Base-by-base conservation (phyloP, 2,113 vertebrate species). In the Prunella himalayana region DNA sequence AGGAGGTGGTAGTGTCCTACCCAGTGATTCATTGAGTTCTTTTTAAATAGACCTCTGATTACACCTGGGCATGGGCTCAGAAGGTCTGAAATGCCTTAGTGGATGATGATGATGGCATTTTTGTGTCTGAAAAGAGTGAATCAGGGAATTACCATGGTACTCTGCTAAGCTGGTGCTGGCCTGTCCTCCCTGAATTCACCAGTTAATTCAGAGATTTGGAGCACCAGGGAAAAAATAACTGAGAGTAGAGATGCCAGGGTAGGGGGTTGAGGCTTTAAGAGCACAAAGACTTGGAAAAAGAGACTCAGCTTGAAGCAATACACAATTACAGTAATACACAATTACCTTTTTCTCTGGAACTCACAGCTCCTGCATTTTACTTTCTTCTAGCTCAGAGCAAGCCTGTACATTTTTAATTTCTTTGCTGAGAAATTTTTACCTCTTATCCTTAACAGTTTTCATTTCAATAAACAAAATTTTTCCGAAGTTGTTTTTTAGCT, bases 61-160 rank as follows among this genome's bases (percentile, higher is more conserved):
- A 44, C 47, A 30, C 9, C 63, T 51, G 31, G 12, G 2, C 12
- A 24, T 0, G 1, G 14, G 3, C 10, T 72, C 2, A 15, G 16
- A 10, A 19, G n/a, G 12, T 45, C 47, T 82, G 70, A 78, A 82
- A 50, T 45, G 24, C 27, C 19, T 50, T 5, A 7, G 20, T 31
- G 77, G 21, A 23, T 57, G 54, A 28, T 68, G 37, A n/a, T 44
- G 51, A 37, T 60, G 68, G 35, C 33, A 59, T 42, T 79, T 90
- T 50, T 75, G 61, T 57, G 9, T 68, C 61, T 85, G 13, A 91
- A 94, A 51, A n/a, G 59, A 30, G 21, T 9, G 47, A 87, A 63
- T 41, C 18, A 19, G 39, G 13, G 16, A 78, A 63, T 92, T 50
- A 30, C 23, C 19, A 21, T 0, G 2, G 14, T 24, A 15, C 49